These are phyloP conservation scores for Sinosuthora webbiana DNA, from an alignment of 2,113 vertebrate genomes.

Conservation along the genomic window DNA sequence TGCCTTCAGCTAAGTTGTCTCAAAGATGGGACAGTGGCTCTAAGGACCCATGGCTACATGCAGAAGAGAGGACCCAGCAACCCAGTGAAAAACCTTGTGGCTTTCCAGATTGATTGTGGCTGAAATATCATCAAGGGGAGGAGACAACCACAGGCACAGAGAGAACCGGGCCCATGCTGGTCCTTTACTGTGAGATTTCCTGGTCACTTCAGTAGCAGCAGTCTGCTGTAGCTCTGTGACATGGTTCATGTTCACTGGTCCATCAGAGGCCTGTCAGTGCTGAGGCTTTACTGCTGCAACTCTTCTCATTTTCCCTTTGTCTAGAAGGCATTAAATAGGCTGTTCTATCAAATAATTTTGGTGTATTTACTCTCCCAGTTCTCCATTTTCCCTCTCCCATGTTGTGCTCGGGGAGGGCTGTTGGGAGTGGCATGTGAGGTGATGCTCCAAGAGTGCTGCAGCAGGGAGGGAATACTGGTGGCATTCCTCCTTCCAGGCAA, in stretches of 20 bases:
- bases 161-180: not conserved
- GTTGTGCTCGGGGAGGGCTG: not conserved
- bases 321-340: not conserved
- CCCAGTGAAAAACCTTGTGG: not conserved
- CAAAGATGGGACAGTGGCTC: not conserved
- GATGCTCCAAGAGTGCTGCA: not conserved
- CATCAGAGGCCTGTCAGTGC: not conserved
- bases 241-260: rapidly evolving
- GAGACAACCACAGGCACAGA: not conserved
- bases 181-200: not conserved
- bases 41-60: not conserved
- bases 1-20: not conserved
- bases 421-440: not conserved
- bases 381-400: not conserved
- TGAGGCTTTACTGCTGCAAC: not conserved
- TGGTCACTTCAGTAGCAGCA: not conserved
- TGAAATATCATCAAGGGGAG: not conserved
- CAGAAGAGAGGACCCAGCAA: not conserved
- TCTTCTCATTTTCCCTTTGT: not conserved
- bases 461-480: not conserved
- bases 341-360: not conserved
- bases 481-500: not conserved
- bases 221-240: not conserved
- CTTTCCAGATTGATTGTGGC: not conserved
- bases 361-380: not conserved